Conservation (phyloP, 1,140 invertebrate genomes). For the Pygmarrhopalites habei region DNA sequence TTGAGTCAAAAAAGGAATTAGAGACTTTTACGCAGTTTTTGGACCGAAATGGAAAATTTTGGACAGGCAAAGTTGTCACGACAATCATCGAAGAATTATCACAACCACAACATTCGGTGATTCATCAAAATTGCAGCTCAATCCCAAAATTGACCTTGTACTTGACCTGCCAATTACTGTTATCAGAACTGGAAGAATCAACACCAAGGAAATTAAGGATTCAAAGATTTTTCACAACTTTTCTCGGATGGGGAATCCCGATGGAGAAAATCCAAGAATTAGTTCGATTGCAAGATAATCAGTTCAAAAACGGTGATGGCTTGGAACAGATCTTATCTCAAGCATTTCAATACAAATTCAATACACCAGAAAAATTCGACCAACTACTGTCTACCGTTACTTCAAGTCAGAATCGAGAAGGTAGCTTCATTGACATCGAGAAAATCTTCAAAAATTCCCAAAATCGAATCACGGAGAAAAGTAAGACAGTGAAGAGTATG, state of each 20-base stretch:
- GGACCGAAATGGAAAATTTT: not conserved
- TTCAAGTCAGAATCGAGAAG: no score
- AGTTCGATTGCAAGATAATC: not conserved
- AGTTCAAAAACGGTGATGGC: not conserved
- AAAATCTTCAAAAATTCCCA: no score
- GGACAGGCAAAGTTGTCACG: not conserved
- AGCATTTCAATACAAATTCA: not conserved
- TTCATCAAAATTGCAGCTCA: not conserved
- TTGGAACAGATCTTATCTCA: not conserved
- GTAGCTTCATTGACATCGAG: no score
- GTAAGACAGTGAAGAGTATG: no score
- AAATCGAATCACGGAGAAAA: no score
- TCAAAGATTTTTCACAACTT: not conserved
- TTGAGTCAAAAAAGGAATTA: not conserved
- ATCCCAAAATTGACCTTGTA: not conserved
- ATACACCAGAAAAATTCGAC: not conserved
- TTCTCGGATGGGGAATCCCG: not conserved
- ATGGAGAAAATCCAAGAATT: not conserved
- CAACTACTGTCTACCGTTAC: no score
- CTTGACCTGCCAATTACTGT: not conserved
- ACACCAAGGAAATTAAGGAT: not conserved
- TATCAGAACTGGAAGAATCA: not conserved
- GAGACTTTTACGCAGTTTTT: not conserved
- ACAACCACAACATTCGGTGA: not conserved
- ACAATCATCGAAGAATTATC: not conserved